A percentile compares a stretch with the other conserved stretches of the same genome.
These are phyloP conservation scores for Peromyscus maniculatus DNA, from an alignment of 2,113 vertebrate genomes.

Conservation along the genomic window DNA sequence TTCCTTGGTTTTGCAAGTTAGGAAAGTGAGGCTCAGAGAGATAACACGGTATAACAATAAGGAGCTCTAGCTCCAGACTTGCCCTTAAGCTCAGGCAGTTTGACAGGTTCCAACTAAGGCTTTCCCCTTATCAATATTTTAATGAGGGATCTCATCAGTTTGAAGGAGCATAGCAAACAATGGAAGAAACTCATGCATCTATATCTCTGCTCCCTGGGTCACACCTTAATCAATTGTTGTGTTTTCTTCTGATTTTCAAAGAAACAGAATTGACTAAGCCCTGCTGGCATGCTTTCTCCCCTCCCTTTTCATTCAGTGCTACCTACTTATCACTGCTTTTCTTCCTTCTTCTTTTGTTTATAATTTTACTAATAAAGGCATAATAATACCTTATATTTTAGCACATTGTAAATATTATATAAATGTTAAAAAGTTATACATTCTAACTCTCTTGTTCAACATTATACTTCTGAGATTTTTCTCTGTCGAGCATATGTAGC, in stretches of 20 bases:
- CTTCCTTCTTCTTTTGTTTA: not conserved
- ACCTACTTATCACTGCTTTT: not conserved
- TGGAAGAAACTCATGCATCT: not conserved
- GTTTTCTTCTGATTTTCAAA: conserved; percentile 42
- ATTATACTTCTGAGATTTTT: conserved; percentile 42
- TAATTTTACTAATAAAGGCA: conserved; percentile 16
- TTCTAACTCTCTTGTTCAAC: not conserved
- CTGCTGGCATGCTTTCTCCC: not conserved
- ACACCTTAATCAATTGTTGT: not conserved
- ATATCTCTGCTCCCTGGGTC: not conserved
- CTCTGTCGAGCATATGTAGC: not conserved
- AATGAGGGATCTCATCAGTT: conserved; percentile 18
- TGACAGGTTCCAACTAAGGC: not conserved
- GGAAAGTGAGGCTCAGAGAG: conserved; percentile 31
- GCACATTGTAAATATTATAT: not conserved
- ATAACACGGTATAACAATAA: not conserved
- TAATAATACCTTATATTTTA: not conserved
- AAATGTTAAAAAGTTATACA: not conserved
- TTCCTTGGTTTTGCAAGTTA: not conserved
- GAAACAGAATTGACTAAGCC: not conserved
- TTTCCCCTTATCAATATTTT: not conserved
- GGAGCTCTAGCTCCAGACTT: not conserved
- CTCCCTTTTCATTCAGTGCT: not conserved
- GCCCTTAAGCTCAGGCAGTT: conserved; percentile 2
- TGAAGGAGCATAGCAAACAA: conserved; percentile 42